A percentile compares a stretch with the other conserved stretches of the same genome.
These are phyloP conservation scores for Ellobium chinense DNA, from an alignment of 2,888 invertebrate species.

Conservation along the genomic window DNA sequence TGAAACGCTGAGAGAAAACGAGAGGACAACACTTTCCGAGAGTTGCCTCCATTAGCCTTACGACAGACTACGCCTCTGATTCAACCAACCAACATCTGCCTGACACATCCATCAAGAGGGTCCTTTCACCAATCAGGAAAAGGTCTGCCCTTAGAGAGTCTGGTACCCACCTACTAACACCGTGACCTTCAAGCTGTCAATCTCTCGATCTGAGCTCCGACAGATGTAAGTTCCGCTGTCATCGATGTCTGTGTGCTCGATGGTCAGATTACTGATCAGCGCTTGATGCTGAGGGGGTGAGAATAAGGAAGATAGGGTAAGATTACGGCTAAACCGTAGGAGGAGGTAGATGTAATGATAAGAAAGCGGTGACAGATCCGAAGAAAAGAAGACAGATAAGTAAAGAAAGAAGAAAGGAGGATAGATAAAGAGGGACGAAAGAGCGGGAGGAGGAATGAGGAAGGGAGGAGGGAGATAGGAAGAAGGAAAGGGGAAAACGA, in stretches of 20 bases:
- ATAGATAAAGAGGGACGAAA: too few relatives aligned
- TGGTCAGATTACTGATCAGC: conserved; percentile 54
- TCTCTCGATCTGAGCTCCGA: conserved; percentile 54
- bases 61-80: too few relatives aligned
- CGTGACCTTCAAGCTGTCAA: conserved; percentile 55
- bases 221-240: conserved; percentile 59
- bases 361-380: too few relatives aligned
- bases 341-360: not conserved
- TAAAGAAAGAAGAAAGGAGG: too few relatives aligned
- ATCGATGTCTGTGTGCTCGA: conserved; percentile 48
- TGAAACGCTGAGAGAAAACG: too few relatives aligned
- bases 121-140: too few relatives aligned
- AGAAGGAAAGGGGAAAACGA: not conserved
- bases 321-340: not conserved
- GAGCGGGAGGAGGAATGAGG: too few relatives aligned
- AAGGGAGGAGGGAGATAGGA: too few relatives aligned
- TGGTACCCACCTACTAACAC: conserved; percentile 57
- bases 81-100: too few relatives aligned
- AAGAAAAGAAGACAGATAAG: not conserved
- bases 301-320: not conserved
- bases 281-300: conserved; percentile 38
- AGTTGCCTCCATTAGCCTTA: too few relatives aligned
- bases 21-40: not conserved
- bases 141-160: too few relatives aligned
- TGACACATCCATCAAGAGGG: too few relatives aligned